Evolutionary conservation across 2,888 invertebrate species (phyloP).

Genomic region (Adelognathus sp.): DNA sequence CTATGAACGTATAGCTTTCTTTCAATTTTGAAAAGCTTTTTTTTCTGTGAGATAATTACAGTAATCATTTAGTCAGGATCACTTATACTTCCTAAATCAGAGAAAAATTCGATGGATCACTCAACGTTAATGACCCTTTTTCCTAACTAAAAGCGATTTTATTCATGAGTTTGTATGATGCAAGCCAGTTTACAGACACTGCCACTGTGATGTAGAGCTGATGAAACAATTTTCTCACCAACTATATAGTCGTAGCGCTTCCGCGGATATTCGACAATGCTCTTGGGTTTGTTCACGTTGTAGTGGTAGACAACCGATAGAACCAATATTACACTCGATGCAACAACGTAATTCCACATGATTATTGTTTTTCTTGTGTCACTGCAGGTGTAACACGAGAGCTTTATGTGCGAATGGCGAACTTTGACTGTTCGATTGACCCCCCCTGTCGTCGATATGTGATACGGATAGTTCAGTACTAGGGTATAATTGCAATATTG

Average conservation of each 20-base stretch:
- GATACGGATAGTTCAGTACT: conserved; percentile 51
- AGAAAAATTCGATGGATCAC: too few relatives aligned
- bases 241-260: conserved; percentile 76
- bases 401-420: conserved; percentile 6
- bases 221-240: conserved; percentile 67
- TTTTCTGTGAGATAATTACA: too few relatives aligned
- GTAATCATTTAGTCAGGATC: too few relatives aligned
- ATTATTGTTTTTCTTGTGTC: conserved; percentile 1
- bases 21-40: too few relatives aligned
- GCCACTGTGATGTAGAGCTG: neutral
- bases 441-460: conserved; percentile 30
- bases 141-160: neutral
- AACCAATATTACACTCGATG: conserved; percentile 68
- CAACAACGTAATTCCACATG: conserved; percentile 75
- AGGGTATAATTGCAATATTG: conserved; percentile 74
- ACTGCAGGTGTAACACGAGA: neutral
- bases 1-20: too few relatives aligned
- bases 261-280: conserved; percentile 71
- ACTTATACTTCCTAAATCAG: too few relatives aligned
- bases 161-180: neutral
- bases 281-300: conserved; percentile 68
- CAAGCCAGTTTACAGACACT: neutral
- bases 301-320: conserved; percentile 73
- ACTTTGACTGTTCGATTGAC: conserved; percentile 48
- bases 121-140: too few relatives aligned